Evolutionary conservation across 2,888 invertebrate species (phyloP), one percentile per base, ranked within the genome.

Genomic region (Eugnorisma glareosa): DNA sequence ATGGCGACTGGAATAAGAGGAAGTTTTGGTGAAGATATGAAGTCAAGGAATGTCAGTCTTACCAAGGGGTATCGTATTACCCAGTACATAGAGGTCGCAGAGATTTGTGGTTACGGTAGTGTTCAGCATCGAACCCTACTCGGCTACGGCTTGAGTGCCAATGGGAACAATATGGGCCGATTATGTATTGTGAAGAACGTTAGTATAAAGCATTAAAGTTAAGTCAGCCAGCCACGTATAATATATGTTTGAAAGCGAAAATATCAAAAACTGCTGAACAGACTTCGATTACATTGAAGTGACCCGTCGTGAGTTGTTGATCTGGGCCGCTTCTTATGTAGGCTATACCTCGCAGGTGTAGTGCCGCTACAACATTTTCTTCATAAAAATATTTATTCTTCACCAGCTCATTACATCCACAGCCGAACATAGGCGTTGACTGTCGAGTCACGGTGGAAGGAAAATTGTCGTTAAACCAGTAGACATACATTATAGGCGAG

Each of bases 1-100:
- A 99, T 98, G 75, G 98, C 98, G 94, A 99, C 99, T 99, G 97
- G 40, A 97, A 93, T 10, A 4, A 28, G 71, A 77, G 0, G n/a
- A 69, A 51, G n/a, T 35, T 51, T 15, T 67, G 35, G 21, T 67
- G 21, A 66, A 35, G 31, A 59, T 45, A 24, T 11, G 63, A 35
- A 11, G 31, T 31, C 10, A 21, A 31, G 59, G 3, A 31, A 59
- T 18, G 59, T 59, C 18, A 15, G 15, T 28, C 15, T 28, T 28
- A 28, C n/a, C 2, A 13, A 28, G 13, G 28, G 28, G n/a, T n/a
- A n/a, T 13, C 13, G n/a, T 54, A 54, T n/a, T 54, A 24, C 11
- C 54, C 11, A 40, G 40, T 40, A 51, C 51, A 51, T 10, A 51
- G 51, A n/a, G 4, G n/a, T 24, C n/a, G n/a, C 10, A 1, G 13